Base-by-base conservation (phyloP, 2,888 invertebrate species). In the Eilema griseolum region DNA sequence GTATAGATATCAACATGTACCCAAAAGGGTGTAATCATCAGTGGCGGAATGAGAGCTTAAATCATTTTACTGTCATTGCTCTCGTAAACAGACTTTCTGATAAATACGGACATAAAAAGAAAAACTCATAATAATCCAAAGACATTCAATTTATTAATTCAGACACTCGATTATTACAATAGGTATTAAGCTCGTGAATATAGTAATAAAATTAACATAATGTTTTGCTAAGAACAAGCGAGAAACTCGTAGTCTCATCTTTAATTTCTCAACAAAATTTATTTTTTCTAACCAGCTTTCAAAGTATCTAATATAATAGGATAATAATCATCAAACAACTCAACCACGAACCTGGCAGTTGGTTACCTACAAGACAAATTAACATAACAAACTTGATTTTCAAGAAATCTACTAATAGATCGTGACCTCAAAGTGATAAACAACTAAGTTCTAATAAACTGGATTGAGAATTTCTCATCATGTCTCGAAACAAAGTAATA, bases 401-500 rank as follows among this genome's bases (percentile, higher is more conserved):
- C 61, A 28, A 71, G 67, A 73, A 70, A 65, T 61, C 23, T 66
- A 56, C 60, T 67, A 61, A 62, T 56, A 57, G 20, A 52, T 5
- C 52, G 10, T 14, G 11, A 46, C 52, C 24, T 63, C 33, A 52
- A 60, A 56, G 28, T 61, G 31, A 71, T 73, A 77, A 71, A 70
- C 67, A 71, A 75, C 33, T 37, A 56, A 67, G 62, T 75, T 75
- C 65, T 71, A 72, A 75, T 76, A 71, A 81, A 73, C 77, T 76
- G 72, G 66, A 72, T 75, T 78, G 37, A 73, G 78, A 75, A 79
- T 82, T 83, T 86, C 88, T 76, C 87, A 86, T 65, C 76, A 74
- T 72, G 73, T 67, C 71, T 73, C 63, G 57, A 73, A 82, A 86
- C 82, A 87, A 86, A 82, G 66, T 66, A 79, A 83, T 83, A 82